These are phyloP conservation scores for Stegastes partitus DNA, from an alignment of 2,113 vertebrate genomes.

Conservation along the genomic window DNA sequence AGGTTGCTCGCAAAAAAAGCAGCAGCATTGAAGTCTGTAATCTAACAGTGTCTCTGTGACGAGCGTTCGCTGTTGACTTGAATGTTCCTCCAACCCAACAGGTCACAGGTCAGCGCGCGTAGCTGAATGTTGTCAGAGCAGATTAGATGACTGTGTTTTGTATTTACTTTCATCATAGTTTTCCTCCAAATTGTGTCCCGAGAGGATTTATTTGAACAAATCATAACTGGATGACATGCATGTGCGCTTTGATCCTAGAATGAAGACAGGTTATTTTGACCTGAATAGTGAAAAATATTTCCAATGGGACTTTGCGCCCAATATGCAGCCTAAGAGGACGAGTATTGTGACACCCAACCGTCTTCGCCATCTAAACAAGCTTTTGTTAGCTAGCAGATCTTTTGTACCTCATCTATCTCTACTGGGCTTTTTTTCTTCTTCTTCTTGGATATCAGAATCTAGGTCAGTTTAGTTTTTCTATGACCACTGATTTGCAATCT, in stretches of 20 bases:
- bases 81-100: background rate
- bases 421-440: background rate
- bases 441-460: background rate
- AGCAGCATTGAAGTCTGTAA: constrained; percentile 2
- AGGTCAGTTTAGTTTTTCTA: background rate
- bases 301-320: too few species aligned
- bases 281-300: too few species aligned
- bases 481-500: too few species aligned
- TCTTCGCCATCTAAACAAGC: too few species aligned
- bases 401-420: background rate
- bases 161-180: constrained; percentile 16
- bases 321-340: too few species aligned
- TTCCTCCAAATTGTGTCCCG: background rate
- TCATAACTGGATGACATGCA: background rate
- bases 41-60: background rate
- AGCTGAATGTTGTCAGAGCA: constrained; percentile 27
- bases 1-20: constrained; percentile 13
- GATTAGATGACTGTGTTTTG: constrained; percentile 34
- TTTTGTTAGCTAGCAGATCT: background rate
- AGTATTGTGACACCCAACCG: too few species aligned
- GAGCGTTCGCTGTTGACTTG: constrained; percentile 6
- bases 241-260: background rate
- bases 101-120: constrained; percentile 5
- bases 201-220: constrained; percentile 32
- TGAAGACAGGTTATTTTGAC: background rate